Evolutionary conservation across 1,140 invertebrate genomes (phyloP).

Genomic region (Heterodera schachtii): DNA sequence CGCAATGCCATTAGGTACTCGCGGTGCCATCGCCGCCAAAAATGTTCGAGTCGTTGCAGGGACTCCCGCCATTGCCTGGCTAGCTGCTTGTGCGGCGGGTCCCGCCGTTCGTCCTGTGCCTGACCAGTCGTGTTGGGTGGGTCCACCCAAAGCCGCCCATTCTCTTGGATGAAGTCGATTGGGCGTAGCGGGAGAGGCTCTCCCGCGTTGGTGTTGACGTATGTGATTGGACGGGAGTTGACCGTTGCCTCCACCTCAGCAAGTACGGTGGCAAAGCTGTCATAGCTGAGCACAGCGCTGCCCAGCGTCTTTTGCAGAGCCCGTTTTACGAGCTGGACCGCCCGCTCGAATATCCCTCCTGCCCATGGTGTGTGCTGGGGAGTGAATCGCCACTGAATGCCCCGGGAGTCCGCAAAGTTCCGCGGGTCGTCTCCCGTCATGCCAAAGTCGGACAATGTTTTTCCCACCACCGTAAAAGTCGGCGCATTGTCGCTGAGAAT

Average conservation of each 20-base stretch:
- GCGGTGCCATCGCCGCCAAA: not conserved
- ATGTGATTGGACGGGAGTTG: slow-evolving; percentile 11
- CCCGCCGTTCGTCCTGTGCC: not conserved
- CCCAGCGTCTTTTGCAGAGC: not conserved
- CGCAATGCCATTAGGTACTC: slow-evolving; percentile 3
- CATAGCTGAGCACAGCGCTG: not conserved
- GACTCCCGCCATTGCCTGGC: not conserved
- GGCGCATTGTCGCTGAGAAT: slow-evolving; percentile 12
- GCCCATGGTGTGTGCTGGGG: not conserved
- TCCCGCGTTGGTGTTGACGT: not conserved
- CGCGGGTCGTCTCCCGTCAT: no score
- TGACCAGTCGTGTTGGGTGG: not conserved
- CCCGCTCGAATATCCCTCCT: not conserved
- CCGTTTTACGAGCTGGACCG: not conserved
- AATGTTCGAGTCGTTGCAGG: not conserved
- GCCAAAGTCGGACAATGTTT: no score
- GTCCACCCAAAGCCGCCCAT: not conserved
- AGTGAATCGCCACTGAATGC: no score
- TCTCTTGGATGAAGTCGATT: slow-evolving; percentile 12
- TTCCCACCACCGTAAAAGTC: not conserved
- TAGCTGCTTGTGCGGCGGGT: not conserved
- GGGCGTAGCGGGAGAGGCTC: not conserved
- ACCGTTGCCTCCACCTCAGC: slow-evolving; percentile 18
- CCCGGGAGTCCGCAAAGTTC: no score
- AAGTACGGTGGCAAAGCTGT: not conserved